phyloP scores from a whole-genome alignment of 2,888 invertebrate genomes.

The Abscondita cerata region DNA sequence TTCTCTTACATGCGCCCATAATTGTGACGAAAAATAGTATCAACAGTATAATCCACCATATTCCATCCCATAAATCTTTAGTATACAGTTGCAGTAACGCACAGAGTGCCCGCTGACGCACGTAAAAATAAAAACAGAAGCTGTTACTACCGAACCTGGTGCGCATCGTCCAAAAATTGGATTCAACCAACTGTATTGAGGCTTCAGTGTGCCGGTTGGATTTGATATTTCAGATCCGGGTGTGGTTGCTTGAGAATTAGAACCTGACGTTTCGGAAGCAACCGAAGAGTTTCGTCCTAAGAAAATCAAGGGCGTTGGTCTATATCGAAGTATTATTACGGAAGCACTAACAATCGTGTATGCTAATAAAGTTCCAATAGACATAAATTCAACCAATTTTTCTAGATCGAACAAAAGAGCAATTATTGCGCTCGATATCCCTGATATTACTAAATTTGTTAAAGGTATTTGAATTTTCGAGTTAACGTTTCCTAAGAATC shows the following conservation, averaged over 20 bases:
- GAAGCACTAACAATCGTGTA: slow-evolving; percentile 93
- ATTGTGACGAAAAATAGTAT: slow-evolving; percentile 68
- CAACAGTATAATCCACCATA: slow-evolving; percentile 74
- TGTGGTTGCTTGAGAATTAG: slow-evolving; percentile 55
- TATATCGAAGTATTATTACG: slow-evolving; percentile 84
- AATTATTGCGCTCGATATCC: slow-evolving; percentile 75
- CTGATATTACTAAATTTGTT: slow-evolving; percentile 78
- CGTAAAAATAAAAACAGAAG: slow-evolving; percentile 74
- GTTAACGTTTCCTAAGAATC: slow-evolving; percentile 78
- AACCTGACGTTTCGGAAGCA: slow-evolving; percentile 54
- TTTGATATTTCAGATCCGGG: slow-evolving; percentile 56
- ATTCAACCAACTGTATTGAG: slow-evolving; percentile 77
- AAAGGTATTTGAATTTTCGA: slow-evolving; percentile 83
- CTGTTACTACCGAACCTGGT: slow-evolving; percentile 77
- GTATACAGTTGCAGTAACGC: slow-evolving; percentile 68
- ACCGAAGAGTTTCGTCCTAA: slow-evolving; percentile 47
- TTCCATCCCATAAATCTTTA: slow-evolving; percentile 60
- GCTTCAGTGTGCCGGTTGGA: slow-evolving; percentile 80
- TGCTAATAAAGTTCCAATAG: slow-evolving; percentile 86
- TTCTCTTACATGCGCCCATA: slow-evolving; percentile 69
- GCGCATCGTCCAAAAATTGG: slow-evolving; percentile 75
- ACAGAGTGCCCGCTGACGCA: slow-evolving; percentile 72
- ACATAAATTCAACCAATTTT: slow-evolving; percentile 93
- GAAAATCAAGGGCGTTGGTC: slow-evolving; percentile 46
- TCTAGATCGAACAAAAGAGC: slow-evolving; percentile 87